These are phyloP conservation scores for Passer domesticus DNA, from an alignment of 2,113 vertebrate genomes.

Conservation along the genomic window DNA sequence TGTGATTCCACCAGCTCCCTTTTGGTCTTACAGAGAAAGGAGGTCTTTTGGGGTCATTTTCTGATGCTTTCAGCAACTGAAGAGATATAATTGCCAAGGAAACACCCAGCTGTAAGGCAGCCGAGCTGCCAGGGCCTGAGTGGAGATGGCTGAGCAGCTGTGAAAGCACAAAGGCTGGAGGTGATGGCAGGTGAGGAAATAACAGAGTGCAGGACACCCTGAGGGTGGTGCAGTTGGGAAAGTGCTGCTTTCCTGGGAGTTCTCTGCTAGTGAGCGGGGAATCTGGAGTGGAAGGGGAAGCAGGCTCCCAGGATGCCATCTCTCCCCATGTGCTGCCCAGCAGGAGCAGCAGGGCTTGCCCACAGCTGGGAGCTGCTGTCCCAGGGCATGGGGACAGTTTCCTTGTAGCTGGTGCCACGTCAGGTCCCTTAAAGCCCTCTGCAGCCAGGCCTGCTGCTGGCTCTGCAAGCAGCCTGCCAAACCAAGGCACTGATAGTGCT, in stretches of 20 bases:
- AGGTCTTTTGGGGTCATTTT: slow-evolving; percentile 15
- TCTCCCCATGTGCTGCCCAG: background rate
- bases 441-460: background rate
- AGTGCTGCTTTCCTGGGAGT: background rate
- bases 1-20: background rate
- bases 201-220: background rate
- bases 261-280: background rate
- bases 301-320: background rate
- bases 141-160: background rate
- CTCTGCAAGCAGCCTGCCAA: background rate
- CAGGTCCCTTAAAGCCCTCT: background rate
- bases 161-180: background rate
- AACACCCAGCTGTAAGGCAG: background rate
- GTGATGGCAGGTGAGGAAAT: background rate
- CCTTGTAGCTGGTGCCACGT: background rate
- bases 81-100: background rate
- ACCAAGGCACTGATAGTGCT: background rate
- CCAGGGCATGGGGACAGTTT: background rate
- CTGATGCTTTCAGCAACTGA: slow-evolving; percentile 11
- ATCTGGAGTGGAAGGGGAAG: background rate
- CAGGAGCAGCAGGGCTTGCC: background rate
- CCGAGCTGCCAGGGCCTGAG: background rate
- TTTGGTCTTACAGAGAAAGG: background rate
- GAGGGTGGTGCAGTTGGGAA: background rate
- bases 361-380: background rate